Conservation (phyloP, 2,797 vertebrate genomes). For the Agapornis canus region DNA sequence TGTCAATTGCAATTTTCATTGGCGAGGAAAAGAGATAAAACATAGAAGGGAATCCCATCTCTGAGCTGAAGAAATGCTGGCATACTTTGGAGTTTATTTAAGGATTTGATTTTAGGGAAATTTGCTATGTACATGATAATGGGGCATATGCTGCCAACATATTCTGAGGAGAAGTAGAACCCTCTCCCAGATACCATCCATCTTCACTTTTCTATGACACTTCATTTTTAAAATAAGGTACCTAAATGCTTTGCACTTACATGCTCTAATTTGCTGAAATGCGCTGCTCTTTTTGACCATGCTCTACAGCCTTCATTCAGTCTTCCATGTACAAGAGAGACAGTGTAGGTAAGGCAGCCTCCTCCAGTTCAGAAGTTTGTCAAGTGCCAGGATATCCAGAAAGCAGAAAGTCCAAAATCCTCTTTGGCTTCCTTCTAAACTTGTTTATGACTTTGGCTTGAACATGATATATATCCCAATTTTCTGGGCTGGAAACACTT, state of each 20-base stretch:
- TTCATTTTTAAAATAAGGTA: not conserved
- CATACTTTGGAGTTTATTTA: not conserved
- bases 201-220: not conserved
- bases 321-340: not conserved
- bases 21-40: not conserved
- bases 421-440: not conserved
- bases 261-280: not conserved
- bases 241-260: not conserved
- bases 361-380: not conserved
- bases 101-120: not conserved
- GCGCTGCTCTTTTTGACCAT: fast-evolving
- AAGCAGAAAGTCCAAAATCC: not conserved
- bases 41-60: not conserved
- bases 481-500: not conserved
- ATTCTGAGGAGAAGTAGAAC: not conserved
- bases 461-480: not conserved
- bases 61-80: not conserved
- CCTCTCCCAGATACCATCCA: not conserved
- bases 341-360: not conserved
- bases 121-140: not conserved
- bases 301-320: not conserved
- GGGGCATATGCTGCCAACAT: not conserved
- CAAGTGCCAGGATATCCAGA: not conserved
- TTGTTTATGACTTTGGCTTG: not conserved
- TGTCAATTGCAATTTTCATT: not conserved